Evolutionary conservation across 1,140 invertebrate species (phyloP).

Genomic region (Hycleus cichorii): DNA sequence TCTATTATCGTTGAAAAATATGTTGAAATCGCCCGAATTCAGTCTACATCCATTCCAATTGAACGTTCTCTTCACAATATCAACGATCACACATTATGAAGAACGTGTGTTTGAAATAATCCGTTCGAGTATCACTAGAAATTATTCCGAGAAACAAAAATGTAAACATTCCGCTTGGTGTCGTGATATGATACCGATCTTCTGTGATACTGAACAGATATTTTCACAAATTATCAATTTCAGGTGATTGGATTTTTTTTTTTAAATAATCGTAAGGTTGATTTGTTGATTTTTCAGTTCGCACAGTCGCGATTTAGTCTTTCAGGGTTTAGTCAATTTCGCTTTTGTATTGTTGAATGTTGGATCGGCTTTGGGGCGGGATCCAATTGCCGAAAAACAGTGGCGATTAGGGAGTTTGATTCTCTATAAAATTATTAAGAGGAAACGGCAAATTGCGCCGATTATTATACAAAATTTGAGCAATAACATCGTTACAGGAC

Average conservation of each 20-base stretch:
- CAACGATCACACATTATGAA: constrained; percentile 43
- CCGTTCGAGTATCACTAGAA: constrained; percentile 41
- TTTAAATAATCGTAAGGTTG: neutral
- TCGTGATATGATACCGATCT: constrained; percentile 37
- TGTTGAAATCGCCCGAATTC: constrained; percentile 44
- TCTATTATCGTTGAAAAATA: constrained; percentile 45
- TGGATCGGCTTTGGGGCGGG: constrained; percentile 31
- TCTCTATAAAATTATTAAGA: constrained; percentile 45
- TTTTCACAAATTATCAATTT: constrained; percentile 45
- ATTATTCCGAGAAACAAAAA: constrained; percentile 44
- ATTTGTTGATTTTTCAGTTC: constrained; percentile 32
- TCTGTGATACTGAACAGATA: constrained; percentile 40
- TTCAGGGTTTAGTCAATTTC: constrained; percentile 48
- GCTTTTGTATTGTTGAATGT: constrained; percentile 45
- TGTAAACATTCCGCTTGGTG: constrained; percentile 47
- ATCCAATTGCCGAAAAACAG: constrained; percentile 35
- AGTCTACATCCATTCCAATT: constrained; percentile 50
- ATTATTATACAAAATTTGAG: constrained; percentile 44
- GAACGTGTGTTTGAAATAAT: constrained; percentile 46
- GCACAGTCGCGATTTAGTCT: constrained; percentile 46
- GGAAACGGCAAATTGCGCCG: constrained; percentile 41
- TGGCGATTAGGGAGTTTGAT: constrained; percentile 45
- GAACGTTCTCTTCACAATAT: constrained; percentile 45
- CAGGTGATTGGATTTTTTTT: constrained; percentile 43
- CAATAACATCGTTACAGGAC: constrained; percentile 43